Evolutionary conservation across 2,888 invertebrate species (phyloP).

Genomic region (Hydrotaea cyrtoneurina): DNA sequence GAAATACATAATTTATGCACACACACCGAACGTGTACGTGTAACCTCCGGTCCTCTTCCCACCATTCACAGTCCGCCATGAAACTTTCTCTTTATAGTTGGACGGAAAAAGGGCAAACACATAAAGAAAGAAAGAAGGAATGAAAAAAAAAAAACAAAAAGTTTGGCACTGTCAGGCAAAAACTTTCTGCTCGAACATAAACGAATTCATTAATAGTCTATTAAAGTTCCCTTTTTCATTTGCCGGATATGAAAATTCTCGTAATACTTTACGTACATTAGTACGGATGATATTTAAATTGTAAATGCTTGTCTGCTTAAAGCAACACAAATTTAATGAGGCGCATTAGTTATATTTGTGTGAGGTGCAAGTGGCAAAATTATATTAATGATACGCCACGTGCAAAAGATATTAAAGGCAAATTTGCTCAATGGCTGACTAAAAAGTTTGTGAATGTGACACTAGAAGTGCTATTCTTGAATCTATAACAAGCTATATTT

Average conservation of each 20-base stretch:
- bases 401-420: no score
- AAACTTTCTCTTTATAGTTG: not conserved
- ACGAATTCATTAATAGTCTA: slow-evolving; percentile 5
- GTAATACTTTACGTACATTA: not conserved
- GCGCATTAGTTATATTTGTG: not conserved
- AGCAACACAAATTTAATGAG: no score
- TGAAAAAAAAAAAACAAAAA: not conserved
- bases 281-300: not conserved
- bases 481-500: no score
- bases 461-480: no score
- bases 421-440: no score
- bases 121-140: not conserved
- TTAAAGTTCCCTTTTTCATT: not conserved
- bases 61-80: not conserved
- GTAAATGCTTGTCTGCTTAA: not conserved
- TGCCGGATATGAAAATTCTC: not conserved
- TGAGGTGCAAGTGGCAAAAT: not conserved
- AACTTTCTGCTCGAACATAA: not conserved
- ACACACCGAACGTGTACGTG: not conserved
- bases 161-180: not conserved
- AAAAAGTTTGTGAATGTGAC: no score
- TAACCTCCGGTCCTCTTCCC: not conserved
- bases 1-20: slow-evolving; percentile 15
- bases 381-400: not conserved
- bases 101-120: not conserved